A percentile compares a stretch with the other conserved stretches of the same genome.
Conservation (phyloP, 2,888 invertebrate species). For the Papilio demoleus region DNA sequence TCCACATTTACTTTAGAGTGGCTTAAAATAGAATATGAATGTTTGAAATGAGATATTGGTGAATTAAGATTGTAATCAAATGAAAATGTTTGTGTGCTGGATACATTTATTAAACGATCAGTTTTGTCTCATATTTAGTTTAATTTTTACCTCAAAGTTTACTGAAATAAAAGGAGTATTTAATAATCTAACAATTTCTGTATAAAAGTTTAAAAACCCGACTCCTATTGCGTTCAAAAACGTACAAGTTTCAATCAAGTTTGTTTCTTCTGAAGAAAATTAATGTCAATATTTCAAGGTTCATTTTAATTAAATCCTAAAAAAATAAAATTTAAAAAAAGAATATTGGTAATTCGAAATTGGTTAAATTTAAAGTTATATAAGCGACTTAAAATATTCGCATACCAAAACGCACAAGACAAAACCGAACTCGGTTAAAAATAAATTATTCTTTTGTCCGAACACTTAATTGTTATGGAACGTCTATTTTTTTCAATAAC, state of each 20-base stretch:
- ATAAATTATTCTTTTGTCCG: conserved; percentile 73
- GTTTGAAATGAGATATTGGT: conserved; percentile 26
- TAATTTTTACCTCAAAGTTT: conserved; percentile 4
- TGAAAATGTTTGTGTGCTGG: conserved; percentile 55
- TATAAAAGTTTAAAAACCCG: no score
- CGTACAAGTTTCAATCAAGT: no score
- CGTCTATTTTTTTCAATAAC: conserved; percentile 73
- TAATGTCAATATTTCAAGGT: no score
- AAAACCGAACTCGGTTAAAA: conserved; percentile 50
- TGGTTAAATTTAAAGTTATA: background rate
- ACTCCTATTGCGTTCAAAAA: no score
- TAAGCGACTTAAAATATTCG: conserved; percentile 26
- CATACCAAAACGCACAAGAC: conserved; percentile 46
- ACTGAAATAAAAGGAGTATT: conserved; percentile 21
- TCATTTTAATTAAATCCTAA: no score
- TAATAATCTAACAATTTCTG: background rate
- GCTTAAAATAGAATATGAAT: conserved; percentile 23
- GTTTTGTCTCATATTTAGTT: conserved; percentile 38
- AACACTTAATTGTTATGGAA: conserved; percentile 68
- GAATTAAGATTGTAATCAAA: conserved; percentile 38
- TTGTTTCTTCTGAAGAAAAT: no score
- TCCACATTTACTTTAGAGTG: conserved; percentile 8
- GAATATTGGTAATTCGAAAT: background rate
- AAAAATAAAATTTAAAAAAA: background rate
- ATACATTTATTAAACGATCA: conserved; percentile 45